phyloP scores from a whole-genome alignment of 2,113 vertebrate species.

The Crypturellus undulatus region DNA sequence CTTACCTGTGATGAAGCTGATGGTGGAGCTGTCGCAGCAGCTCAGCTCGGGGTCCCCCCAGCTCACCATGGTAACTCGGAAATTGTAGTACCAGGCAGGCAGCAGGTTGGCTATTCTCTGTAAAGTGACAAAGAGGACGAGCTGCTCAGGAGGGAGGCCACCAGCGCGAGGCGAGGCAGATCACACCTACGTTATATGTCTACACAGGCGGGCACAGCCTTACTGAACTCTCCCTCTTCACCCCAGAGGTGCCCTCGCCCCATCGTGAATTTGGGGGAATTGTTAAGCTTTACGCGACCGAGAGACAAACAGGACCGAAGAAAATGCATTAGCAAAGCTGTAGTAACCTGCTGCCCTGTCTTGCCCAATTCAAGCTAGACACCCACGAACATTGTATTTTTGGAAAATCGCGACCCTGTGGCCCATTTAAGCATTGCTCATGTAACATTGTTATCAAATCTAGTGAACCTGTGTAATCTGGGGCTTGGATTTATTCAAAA shows the following conservation, averaged over 20 bases:
- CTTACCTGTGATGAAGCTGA: constrained; percentile 93
- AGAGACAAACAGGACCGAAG: background rate
- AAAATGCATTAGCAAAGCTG: background rate
- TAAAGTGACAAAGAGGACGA: background rate
- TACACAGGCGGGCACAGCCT: fast-evolving
- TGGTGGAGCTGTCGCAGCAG: constrained; percentile 92
- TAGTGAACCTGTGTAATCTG: background rate
- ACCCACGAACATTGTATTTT: background rate
- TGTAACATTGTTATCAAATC: background rate
- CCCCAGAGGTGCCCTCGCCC: background rate
- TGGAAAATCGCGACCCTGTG: too few relatives aligned
- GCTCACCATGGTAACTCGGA: constrained; percentile 94
- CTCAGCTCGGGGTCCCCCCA: constrained; percentile 93
- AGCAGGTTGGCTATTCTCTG: constrained; percentile 91
- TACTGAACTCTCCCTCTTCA: background rate
- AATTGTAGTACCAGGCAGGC: constrained; percentile 97
- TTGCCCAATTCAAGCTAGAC: background rate
- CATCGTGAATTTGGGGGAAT: background rate
- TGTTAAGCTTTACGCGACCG: background rate
- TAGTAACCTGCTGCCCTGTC: background rate
- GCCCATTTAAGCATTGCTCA: background rate
- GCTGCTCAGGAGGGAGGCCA: background rate
- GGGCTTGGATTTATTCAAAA: background rate
- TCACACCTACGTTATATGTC: too few relatives aligned
- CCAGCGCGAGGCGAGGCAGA: background rate